Percentiles rank a stretch among this genome's conserved stretches.
These are phyloP conservation scores for Kradibia gibbosae DNA, from an alignment of 1,140 invertebrate species.

Conservation along the genomic window DNA sequence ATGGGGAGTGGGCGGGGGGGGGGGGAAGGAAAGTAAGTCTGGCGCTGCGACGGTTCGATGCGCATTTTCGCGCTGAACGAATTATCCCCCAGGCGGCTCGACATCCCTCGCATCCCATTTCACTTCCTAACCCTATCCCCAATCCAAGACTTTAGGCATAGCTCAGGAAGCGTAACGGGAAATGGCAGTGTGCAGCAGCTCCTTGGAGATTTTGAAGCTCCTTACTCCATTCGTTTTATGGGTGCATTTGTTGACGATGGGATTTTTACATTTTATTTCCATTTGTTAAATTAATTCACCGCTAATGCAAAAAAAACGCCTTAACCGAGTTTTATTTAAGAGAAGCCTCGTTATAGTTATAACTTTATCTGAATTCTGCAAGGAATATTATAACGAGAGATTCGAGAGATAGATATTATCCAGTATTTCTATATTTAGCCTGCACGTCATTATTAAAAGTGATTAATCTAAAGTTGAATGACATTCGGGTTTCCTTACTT, in stretches of 20 bases:
- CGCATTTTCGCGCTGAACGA: slow-evolving; percentile 16
- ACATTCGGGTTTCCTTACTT: background rate
- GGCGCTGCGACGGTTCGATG: slow-evolving; percentile 18
- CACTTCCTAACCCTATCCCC: background rate
- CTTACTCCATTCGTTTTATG: slow-evolving; percentile 11
- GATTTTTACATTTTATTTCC: background rate
- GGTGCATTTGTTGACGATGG: background rate
- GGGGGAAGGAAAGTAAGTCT: background rate
- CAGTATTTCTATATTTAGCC: background rate
- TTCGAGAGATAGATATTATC: background rate
- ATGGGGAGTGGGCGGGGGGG: background rate
- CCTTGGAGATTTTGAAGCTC: slow-evolving; percentile 10
- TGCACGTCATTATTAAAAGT: background rate
- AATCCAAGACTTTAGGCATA: slow-evolving; percentile 19
- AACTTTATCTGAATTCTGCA: background rate
- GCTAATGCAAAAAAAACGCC: background rate
- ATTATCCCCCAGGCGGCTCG: slow-evolving; percentile 25
- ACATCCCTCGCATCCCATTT: background rate
- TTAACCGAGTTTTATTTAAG: background rate
- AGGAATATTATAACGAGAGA: background rate
- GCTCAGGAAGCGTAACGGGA: slow-evolving; percentile 5
- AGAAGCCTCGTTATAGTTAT: background rate
- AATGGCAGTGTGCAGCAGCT: background rate
- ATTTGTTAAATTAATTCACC: background rate
- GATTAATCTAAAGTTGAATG: slow-evolving; percentile 2